Evolutionary conservation across 2,797 vertebrate species (phyloP), one percentile per base, ranked within the genome.

Genomic region (Lacerta viridis): DNA sequence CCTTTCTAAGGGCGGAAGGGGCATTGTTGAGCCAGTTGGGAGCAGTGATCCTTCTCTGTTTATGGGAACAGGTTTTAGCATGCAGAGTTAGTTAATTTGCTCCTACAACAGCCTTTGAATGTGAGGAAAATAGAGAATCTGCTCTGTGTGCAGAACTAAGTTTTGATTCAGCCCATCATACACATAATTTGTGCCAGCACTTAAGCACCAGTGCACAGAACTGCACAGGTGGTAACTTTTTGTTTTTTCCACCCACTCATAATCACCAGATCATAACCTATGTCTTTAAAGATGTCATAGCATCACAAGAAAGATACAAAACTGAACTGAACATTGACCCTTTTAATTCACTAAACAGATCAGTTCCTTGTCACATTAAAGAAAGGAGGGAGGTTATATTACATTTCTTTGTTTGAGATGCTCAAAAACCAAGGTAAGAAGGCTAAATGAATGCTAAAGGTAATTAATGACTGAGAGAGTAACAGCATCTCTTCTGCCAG

Each of bases 211-310:
- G n/a, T 43, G 39, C 69, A 43, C 43, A 74, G 46, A 39, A 80
- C n/a, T 80, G 18, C 50, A 46, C 20, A 75, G 66, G 41, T 17
- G 82, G n/a, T 55, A 55, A 15, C 13, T 55, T 55, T 55, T 64
- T 8, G 15, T 41, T 33, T 66, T 25, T 61, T 46, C 4, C n/a
- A 36, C 33, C 18, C 36, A 27, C 15, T 64, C 29, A 36, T 87
- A 75, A 76, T 27, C 36, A 33, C 25, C 39, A 80, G 59, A 36
- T 27, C 36, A 82, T 66, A 29, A 82, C 2, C 29, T 18, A 5
- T 27, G 89, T 88, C 72, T 1, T 90, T 81, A 88, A 94, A 92
- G 69, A n/a, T 25, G 79, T 29, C 61, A 46, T 90, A 93, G 91
- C 81, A 91, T 85, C 43, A 7, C 25, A 64, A 68, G 77, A n/a